Evolutionary conservation across 2,888 invertebrate genomes (phyloP).

Genomic region (Brenthis hecate): DNA sequence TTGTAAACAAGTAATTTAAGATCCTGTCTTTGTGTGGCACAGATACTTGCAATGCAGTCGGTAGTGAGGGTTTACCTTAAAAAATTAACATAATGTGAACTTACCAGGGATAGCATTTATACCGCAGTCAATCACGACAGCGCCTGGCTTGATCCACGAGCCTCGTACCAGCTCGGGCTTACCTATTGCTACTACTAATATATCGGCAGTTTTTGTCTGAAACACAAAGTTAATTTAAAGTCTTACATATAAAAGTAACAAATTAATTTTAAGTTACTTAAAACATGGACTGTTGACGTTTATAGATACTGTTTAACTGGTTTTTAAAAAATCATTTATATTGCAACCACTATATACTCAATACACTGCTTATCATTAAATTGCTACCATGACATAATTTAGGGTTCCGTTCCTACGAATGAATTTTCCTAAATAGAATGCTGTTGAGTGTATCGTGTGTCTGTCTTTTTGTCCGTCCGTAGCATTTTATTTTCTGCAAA

Average conservation of each 20-base stretch:
- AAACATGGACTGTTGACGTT: neutral
- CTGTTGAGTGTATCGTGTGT: no score
- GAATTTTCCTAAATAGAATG: no score
- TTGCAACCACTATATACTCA: no score
- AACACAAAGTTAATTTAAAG: slow-evolving; percentile 1
- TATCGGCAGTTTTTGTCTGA: slow-evolving; percentile 91
- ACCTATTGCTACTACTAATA: slow-evolving; percentile 98
- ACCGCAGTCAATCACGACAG: slow-evolving; percentile 99
- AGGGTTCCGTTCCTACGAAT: no score
- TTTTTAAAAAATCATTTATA: no score
- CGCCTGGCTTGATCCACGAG: slow-evolving; percentile 98
- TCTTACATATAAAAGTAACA: neutral
- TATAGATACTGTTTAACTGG: no score
- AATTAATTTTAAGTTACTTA: neutral
- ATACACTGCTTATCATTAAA: no score
- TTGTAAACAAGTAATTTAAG: slow-evolving; percentile 29
- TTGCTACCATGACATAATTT: no score
- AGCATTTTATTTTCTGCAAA: no score
- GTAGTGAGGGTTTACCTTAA: neutral
- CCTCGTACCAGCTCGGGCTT: slow-evolving; percentile 94
- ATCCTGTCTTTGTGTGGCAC: neutral
- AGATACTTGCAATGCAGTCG: neutral
- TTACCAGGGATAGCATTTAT: slow-evolving; percentile 95
- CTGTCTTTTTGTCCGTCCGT: no score
- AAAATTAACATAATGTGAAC: slow-evolving; percentile 3